A percentile compares a stretch with the other conserved stretches of the same genome.
phyloP scores from a whole-genome alignment of 2,888 invertebrate species.

The Drosophila mercatorum region DNA sequence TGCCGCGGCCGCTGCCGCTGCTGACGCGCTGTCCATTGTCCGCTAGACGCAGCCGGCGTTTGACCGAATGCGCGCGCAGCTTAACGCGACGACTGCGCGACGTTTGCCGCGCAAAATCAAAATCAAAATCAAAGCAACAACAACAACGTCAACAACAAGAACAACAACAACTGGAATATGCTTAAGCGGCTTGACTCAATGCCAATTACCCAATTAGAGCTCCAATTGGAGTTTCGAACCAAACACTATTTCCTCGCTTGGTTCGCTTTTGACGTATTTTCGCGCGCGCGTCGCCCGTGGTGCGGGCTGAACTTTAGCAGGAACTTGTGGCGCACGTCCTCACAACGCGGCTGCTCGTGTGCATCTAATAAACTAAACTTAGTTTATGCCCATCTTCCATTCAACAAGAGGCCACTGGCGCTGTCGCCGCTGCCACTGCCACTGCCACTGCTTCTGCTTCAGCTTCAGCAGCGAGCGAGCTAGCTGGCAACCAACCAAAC shows the following conservation, averaged over 20 bases:
- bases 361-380: conserved; percentile 85
- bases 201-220: conserved; percentile 20
- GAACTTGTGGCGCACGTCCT: conserved; percentile 82
- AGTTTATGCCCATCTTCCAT: conserved; percentile 81
- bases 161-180: conserved; percentile 11
- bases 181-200: background rate
- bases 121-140: conserved; percentile 29
- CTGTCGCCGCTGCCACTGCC: conserved; percentile 30
- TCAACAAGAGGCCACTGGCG: conserved; percentile 57
- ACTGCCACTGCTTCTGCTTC: conserved; percentile 19
- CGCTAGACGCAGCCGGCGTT: conserved; percentile 48
- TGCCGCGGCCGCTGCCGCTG: background rate
- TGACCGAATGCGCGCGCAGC: conserved; percentile 58
- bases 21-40: conserved; percentile 37
- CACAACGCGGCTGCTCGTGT: conserved; percentile 85
- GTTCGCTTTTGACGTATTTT: conserved; percentile 8
- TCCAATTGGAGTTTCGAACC: conserved; percentile 10
- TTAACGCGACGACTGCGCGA: conserved; percentile 43
- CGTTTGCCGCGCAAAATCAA: conserved; percentile 51
- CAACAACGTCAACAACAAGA: conserved; percentile 21
- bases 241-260: conserved; percentile 4
- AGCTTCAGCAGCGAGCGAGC: conserved; percentile 22
- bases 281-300: conserved; percentile 33
- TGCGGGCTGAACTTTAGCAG: conserved; percentile 24
- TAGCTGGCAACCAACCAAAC: conserved; percentile 55